phyloP scores from a whole-genome alignment of 2,888 invertebrate species.

The Mamestra brassicae region DNA sequence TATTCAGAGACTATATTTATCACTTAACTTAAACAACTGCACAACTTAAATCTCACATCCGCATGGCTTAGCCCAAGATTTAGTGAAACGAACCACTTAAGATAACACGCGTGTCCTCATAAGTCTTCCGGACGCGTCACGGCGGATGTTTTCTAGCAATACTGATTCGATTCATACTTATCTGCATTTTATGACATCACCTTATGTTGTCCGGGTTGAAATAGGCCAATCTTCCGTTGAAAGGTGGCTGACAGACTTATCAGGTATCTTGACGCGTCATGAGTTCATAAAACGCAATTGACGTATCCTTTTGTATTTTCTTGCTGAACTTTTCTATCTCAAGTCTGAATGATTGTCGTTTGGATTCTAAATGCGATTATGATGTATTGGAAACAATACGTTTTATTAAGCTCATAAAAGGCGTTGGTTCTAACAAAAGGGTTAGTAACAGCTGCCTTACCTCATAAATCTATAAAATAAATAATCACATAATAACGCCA shows the following conservation, averaged over 20 bases:
- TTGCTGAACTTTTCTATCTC: slow-evolving; percentile 3
- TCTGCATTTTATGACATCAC: slow-evolving; percentile 63
- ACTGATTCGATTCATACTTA: slow-evolving; percentile 62
- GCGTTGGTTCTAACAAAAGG: neutral
- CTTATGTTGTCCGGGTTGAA: slow-evolving; percentile 40
- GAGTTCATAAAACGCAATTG: slow-evolving; percentile 1
- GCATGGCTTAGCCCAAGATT: slow-evolving; percentile 55
- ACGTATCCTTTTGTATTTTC: slow-evolving; percentile 7
- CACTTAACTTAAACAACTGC: slow-evolving; percentile 56
- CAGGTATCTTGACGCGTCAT: slow-evolving; percentile 29
- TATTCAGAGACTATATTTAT: slow-evolving; percentile 49
- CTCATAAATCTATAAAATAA: slow-evolving; percentile 6
- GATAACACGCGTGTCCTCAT: slow-evolving; percentile 57
- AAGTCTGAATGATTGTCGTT: neutral
- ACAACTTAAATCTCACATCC: slow-evolving; percentile 59
- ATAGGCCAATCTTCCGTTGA: slow-evolving; percentile 37
- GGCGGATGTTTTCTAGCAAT: slow-evolving; percentile 62
- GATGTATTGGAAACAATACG: neutral
- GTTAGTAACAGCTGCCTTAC: neutral
- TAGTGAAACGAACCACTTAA: slow-evolving; percentile 61
- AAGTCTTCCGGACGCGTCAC: slow-evolving; percentile 59
- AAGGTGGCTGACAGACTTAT: slow-evolving; percentile 39
- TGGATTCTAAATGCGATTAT: neutral
- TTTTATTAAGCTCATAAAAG: neutral
- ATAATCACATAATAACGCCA: slow-evolving; percentile 9